phyloP scores from a whole-genome alignment of 2,797 vertebrate species.

The Rhinella marina region DNA sequence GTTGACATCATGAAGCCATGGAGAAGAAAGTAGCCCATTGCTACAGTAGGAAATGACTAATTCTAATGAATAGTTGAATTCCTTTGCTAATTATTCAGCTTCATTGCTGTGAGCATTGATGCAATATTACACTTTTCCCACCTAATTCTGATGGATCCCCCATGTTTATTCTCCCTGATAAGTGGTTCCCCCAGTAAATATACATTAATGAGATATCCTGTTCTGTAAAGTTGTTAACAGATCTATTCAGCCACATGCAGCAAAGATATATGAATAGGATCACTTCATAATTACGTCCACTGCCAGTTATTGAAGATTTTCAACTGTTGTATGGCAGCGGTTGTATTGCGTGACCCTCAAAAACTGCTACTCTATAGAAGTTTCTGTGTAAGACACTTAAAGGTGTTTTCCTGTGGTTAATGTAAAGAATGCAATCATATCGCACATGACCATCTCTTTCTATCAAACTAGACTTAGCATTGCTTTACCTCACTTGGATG shows the following conservation, averaged over 20 bases:
- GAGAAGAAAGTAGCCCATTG: neutral
- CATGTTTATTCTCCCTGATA: neutral
- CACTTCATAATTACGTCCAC: neutral
- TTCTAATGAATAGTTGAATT: neutral
- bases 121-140: neutral
- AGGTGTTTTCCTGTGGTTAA: neutral
- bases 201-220: neutral
- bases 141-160: neutral
- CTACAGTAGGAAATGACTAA: neutral
- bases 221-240: neutral
- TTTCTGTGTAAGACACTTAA: neutral
- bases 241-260: neutral
- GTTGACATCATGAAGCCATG: neutral
- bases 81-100: neutral
- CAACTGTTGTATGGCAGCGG: neutral
- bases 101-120: neutral
- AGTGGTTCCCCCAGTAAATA: neutral
- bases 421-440: too few relatives aligned
- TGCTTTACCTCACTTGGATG: too few relatives aligned
- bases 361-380: too few relatives aligned
- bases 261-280: neutral
- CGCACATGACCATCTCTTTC: too few relatives aligned
- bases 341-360: neutral
- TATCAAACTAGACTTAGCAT: too few relatives aligned
- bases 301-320: neutral